Evolutionary conservation across 37 sponge, comb jelly and placozoan species (phyloP).

Genomic region (Halisarca cf. caerulea): DNA sequence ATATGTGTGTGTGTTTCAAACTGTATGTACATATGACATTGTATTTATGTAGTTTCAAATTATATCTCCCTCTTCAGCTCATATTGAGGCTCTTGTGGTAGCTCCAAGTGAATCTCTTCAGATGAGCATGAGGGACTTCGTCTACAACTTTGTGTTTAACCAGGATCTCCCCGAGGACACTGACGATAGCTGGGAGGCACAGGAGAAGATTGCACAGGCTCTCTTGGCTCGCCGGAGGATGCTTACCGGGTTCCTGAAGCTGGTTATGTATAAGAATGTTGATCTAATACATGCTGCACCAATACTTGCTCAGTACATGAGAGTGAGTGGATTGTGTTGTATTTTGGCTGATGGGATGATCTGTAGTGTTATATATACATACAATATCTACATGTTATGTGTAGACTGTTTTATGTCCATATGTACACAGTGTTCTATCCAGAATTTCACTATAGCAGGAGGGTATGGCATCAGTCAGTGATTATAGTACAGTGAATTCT

Average conservation of each 20-base stretch:
- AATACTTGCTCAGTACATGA: slow-evolving; percentile 82
- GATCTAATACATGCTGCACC: slow-evolving; percentile 78
- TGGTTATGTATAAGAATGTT: slow-evolving; percentile 68
- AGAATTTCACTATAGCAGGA: too few species aligned
- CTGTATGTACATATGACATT: neutral
- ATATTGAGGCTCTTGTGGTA: neutral
- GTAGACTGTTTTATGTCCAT: too few species aligned
- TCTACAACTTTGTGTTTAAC: slow-evolving; percentile 20
- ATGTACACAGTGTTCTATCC: too few species aligned
- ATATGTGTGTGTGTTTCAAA: neutral
- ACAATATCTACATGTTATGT: too few species aligned
- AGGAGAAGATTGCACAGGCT: slow-evolving; percentile 64
- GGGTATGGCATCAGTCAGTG: too few species aligned
- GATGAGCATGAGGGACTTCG: slow-evolving; percentile 21
- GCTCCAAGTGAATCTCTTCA: slow-evolving; percentile 16
- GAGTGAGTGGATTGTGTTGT: slow-evolving; percentile 48
- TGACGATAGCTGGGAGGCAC: slow-evolving; percentile 27
- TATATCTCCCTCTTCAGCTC: neutral
- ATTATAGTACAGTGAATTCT: too few species aligned
- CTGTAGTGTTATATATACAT: neutral
- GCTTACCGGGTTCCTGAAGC: slow-evolving; percentile 82
- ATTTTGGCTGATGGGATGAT: neutral
- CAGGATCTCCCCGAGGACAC: slow-evolving; percentile 1
- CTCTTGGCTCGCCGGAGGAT: slow-evolving; percentile 75
- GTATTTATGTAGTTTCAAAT: too few species aligned